These are phyloP conservation scores for Oreocharis arfaki DNA, from an alignment of 2,113 vertebrate species.

Conservation along the genomic window DNA sequence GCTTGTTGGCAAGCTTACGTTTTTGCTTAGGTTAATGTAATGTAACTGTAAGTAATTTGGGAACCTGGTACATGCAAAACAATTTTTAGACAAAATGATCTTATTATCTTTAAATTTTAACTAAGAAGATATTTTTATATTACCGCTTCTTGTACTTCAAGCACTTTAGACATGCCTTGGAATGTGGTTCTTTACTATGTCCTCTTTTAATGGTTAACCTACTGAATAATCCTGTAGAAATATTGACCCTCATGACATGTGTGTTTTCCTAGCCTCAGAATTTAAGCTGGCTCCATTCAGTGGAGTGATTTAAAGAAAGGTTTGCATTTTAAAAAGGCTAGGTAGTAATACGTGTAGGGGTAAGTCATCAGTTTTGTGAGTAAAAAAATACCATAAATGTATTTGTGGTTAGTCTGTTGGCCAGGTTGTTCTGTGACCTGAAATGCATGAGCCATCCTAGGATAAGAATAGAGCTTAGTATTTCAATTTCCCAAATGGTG, in stretches of 20 bases:
- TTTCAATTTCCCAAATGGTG: neutral
- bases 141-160: neutral
- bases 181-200: neutral
- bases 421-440: neutral
- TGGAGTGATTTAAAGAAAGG: neutral
- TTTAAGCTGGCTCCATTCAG: neutral
- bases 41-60: slow-evolving; percentile 35
- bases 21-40: slow-evolving; percentile 33
- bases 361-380: neutral
- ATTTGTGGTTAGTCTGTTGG: neutral
- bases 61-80: neutral
- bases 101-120: neutral
- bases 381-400: neutral
- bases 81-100: neutral
- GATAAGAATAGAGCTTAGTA: neutral
- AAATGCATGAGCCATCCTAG: neutral
- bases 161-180: neutral
- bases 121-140: neutral
- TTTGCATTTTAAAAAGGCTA: neutral
- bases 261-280: neutral
- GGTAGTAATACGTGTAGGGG: neutral
- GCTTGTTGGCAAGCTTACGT: slow-evolving; percentile 32
- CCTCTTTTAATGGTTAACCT: neutral
- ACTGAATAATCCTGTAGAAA: neutral
- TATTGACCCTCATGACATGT: neutral